phyloP scores from a whole-genome alignment of 2,113 vertebrate species.

The Erpornis zantholeuca region DNA sequence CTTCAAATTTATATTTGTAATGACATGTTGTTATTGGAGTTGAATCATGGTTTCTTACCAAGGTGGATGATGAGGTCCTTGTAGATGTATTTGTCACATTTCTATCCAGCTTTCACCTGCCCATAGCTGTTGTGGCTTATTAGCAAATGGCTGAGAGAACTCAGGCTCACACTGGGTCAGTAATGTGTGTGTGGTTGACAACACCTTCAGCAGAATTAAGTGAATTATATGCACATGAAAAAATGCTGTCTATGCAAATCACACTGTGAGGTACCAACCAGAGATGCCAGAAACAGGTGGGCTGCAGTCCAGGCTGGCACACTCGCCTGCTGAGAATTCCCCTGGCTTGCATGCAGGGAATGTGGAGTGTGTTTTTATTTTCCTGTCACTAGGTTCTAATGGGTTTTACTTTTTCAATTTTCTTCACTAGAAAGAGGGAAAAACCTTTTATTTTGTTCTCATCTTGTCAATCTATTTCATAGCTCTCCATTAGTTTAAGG shows the following conservation, averaged over 20 bases:
- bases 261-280: accelerated
- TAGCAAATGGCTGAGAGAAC: neutral
- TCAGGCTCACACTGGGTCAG: neutral
- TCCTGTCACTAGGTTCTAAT: neutral
- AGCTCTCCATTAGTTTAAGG: neutral
- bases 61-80: neutral
- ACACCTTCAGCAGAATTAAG: neutral
- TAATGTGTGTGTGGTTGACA: neutral
- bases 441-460: neutral
- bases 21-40: neutral
- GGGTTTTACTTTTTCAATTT: neutral
- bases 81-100: neutral
- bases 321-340: neutral
- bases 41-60: neutral
- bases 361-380: constrained; percentile 14
- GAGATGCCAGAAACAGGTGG: neutral
- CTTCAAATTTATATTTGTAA: neutral
- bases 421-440: neutral
- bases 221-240: neutral
- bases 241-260: neutral
- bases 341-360: neutral
- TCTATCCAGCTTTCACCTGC: neutral
- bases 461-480: neutral
- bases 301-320: neutral
- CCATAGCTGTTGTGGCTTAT: neutral